A percentile compares a stretch with the other conserved stretches of the same genome.
These are phyloP conservation scores for Brachynemurus nebulosus DNA, from an alignment of 2,888 invertebrate species.

Conservation along the genomic window DNA sequence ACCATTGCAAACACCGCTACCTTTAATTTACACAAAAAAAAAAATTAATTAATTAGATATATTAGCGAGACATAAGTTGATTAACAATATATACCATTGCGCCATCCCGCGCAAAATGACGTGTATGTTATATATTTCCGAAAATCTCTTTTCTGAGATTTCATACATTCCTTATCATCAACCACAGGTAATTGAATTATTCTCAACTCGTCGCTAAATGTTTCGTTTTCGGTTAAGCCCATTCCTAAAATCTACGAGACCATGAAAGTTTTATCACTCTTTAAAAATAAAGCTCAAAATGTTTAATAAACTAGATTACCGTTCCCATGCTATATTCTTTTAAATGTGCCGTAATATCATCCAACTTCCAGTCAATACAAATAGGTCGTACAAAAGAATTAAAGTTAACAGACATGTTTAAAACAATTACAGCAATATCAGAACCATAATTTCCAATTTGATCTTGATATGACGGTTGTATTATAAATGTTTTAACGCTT, in stretches of 20 bases:
- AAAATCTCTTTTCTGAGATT: constrained; percentile 35
- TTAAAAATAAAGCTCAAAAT: background rate
- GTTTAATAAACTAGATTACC: constrained; percentile 14
- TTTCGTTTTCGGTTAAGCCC: constrained; percentile 43
- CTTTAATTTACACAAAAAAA: constrained; percentile 23
- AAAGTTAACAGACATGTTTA: constrained; percentile 30
- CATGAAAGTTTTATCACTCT: background rate
- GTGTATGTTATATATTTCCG: constrained; percentile 40
- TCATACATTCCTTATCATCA: constrained; percentile 36
- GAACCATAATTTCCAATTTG: constrained; percentile 37
- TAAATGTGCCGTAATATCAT: constrained; percentile 21
- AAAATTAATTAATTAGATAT: background rate
- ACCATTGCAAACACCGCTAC: constrained; percentile 44
- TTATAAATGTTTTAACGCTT: constrained; percentile 30
- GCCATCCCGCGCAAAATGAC: constrained; percentile 47
- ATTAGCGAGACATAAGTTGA: constrained; percentile 5
- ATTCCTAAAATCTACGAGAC: constrained; percentile 38
- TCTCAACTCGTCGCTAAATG: constrained; percentile 34
- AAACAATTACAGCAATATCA: constrained; percentile 38
- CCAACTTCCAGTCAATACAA: constrained; percentile 33
- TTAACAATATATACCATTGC: constrained; percentile 28
- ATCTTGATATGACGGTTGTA: constrained; percentile 36
- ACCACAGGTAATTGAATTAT: constrained; percentile 37
- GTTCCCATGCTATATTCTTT: constrained; percentile 19
- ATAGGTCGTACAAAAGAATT: constrained; percentile 34